Evolutionary conservation across 2,797 vertebrate species (phyloP).

Genomic region (Micrastur ruficollis): DNA sequence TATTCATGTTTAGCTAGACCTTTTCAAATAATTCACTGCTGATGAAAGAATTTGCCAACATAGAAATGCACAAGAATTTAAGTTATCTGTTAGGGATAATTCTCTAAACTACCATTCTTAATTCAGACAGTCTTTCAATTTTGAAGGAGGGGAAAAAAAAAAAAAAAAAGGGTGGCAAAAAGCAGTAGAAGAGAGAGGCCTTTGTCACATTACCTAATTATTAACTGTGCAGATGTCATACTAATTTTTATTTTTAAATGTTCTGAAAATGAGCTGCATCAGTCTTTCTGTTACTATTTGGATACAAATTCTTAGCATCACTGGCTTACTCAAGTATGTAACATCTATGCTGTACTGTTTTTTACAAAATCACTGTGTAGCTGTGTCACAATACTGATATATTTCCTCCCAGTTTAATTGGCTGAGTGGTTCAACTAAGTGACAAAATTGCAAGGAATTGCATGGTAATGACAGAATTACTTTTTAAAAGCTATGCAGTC

Average conservation of each 20-base stretch:
- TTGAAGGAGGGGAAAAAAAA: background rate
- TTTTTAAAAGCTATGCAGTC: background rate
- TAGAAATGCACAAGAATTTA: background rate
- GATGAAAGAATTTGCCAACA: background rate
- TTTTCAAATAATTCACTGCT: background rate
- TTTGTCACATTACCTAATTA: background rate
- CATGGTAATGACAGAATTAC: background rate
- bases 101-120: background rate
- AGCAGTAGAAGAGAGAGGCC: background rate
- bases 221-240: background rate
- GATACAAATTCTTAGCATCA: background rate
- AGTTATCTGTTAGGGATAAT: background rate
- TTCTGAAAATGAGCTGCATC: background rate
- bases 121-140: background rate
- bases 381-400: background rate
- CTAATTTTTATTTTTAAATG: background rate
- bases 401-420: background rate
- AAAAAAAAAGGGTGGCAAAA: too few relatives aligned
- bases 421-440: background rate
- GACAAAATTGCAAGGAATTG: background rate
- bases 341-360: background rate
- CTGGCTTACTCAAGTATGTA: background rate
- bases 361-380: background rate
- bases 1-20: background rate
- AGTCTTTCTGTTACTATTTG: background rate